Evolutionary conservation across 2,797 vertebrate species (phyloP), one percentile per base, ranked within the genome.

Genomic region (Eulemur albifrons): DNA sequence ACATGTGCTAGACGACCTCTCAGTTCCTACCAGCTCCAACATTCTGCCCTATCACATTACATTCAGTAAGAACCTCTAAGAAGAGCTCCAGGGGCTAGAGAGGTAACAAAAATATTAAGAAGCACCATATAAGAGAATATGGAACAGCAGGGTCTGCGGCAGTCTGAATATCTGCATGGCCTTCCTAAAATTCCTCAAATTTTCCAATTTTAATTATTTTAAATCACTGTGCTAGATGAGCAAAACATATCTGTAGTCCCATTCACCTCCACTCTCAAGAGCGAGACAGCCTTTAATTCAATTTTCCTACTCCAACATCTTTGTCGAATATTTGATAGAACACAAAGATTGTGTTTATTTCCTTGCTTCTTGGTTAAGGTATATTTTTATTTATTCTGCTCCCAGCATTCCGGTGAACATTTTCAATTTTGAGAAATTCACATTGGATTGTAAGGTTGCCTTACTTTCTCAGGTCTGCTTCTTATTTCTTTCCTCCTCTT

Each of bases 391-490:
- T 89, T 73, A 32, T 77, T 92, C 14, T 88, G 27, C 45, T 69
- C 35, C 43, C 86, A 73, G 8, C 7, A 67, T 90, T 95, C 23
- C 80, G 8, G 15, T 59, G 32, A 73, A 61, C 9, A 27, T 70
- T 90, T 86, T 92, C 38, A 73, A 4, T 77, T 75, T 90, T 23
- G 27, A 61, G 30, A 86, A 94, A 76, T 80, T 81, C 30, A 40
- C 13, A 18, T 23, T 87, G 59, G 38, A 72, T 79, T 90, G 4
- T 70, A 27, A 76, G 54, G 54, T 67, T 93, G 65, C 86, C 18
- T 87, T 96, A 13, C 92, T 92, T 93, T 88, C 69, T 76, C 32
- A 83, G 35, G 21, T 54, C 43, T 32, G 15, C 14, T 94, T 59
- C 40, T 90, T 63, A 72, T 69, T 57, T 92, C 32, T 67, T 76